Conservation (phyloP, 2,888 invertebrate species). For the Gymnosoma rotundatum region DNA sequence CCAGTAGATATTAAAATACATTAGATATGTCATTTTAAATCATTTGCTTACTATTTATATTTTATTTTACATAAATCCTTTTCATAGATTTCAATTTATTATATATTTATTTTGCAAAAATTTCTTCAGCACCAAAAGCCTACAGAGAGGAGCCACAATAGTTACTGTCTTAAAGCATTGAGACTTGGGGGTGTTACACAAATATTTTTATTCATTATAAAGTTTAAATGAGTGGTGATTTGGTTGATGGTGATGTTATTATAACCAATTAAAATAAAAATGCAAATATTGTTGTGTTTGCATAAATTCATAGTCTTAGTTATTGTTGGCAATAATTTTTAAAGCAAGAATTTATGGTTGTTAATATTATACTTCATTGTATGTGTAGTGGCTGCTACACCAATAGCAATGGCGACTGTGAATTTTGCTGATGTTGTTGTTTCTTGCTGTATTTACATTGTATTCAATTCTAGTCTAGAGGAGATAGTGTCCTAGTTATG, state of each 20-base stretch:
- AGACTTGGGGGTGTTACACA: background rate
- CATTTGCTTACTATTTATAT: background rate
- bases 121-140: background rate
- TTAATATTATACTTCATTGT: conserved; percentile 5
- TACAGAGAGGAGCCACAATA: background rate
- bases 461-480: conserved; percentile 34
- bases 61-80: conserved; percentile 23
- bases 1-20: no score
- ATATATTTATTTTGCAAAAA: background rate
- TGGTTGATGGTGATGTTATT: conserved; percentile 55
- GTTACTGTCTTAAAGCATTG: conserved; percentile 7
- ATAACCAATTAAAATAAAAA: conserved; percentile 66
- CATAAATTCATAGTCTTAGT: conserved; percentile 51
- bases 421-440: background rate
- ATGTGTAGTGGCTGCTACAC: conserved; percentile 1
- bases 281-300: conserved; percentile 63
- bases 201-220: conserved; percentile 12
- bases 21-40: no score
- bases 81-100: background rate
- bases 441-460: conserved; percentile 6
- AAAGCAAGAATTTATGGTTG: background rate
- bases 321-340: background rate
- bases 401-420: background rate
- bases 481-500: conserved; percentile 53
- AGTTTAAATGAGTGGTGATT: conserved; percentile 12